Conservation (phyloP, 2,113 vertebrate species). For the Hyaena hyaena region DNA sequence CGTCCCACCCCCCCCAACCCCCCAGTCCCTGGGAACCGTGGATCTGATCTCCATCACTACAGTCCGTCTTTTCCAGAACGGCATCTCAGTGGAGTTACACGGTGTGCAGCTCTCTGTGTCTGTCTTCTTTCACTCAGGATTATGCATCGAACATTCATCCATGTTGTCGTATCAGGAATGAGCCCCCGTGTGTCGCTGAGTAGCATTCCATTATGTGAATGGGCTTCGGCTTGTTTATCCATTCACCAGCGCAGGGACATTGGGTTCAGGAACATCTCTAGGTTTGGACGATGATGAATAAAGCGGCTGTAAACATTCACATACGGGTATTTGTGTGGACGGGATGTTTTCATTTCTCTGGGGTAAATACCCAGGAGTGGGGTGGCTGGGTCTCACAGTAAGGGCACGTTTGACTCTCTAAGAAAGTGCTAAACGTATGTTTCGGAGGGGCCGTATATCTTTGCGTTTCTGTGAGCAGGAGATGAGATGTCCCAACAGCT, state of each 20-base stretch:
- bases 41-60: background rate
- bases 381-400: background rate
- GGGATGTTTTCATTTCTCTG: background rate
- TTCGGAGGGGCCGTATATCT: background rate
- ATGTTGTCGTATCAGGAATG: too few relatives aligned
- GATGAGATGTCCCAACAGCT: background rate
- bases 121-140: background rate
- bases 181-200: background rate
- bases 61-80: background rate
- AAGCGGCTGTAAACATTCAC: background rate
- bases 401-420: background rate
- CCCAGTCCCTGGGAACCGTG: background rate
- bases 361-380: background rate
- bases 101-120: background rate
- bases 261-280: background rate
- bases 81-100: background rate
- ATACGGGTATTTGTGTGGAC: too few relatives aligned
- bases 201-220: background rate
- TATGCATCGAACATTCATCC: background rate
- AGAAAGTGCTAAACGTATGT: background rate
- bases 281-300: background rate
- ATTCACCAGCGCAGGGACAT: background rate
- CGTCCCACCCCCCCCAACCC: rapidly evolving
- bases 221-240: background rate
- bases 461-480: rapidly evolving